Evolutionary conservation across 1,140 invertebrate genomes (phyloP).

Genomic region (Drosophila azteca): DNA sequence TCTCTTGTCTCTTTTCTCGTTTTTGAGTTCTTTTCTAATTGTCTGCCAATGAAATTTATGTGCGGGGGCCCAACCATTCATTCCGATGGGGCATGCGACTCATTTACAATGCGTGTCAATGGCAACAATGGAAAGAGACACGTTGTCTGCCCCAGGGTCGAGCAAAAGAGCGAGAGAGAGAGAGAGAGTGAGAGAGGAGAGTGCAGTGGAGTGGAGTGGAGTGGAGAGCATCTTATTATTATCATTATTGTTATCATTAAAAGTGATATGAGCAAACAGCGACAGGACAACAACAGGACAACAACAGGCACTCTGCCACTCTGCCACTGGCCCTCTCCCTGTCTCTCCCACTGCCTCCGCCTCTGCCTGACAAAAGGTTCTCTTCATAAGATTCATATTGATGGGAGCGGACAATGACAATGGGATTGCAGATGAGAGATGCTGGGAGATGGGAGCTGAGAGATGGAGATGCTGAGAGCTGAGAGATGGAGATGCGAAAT

Average conservation of each 20-base stretch:
- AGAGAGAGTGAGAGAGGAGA: too few relatives aligned
- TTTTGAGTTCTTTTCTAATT: conserved; percentile 43
- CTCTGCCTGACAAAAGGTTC: conserved; percentile 1
- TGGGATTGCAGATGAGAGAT: not conserved
- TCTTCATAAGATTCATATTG: conserved; percentile 20
- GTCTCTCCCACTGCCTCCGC: not conserved
- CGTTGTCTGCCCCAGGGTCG: not conserved
- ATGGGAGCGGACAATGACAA: conserved; percentile 12
- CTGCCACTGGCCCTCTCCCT: not conserved
- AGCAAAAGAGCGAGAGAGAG: not conserved
- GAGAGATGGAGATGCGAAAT: conserved; percentile 3
- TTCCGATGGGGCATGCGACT: conserved; percentile 49
- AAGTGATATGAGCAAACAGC: conserved; percentile 28
- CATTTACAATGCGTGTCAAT: conserved; percentile 68
- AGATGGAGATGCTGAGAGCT: too few relatives aligned
- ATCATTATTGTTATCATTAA: conserved; percentile 51
- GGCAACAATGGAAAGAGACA: conserved; percentile 26
- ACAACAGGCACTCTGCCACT: not conserved
- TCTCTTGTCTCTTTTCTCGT: too few relatives aligned
- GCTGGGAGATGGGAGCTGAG: too few relatives aligned
- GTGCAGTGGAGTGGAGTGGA: too few relatives aligned
- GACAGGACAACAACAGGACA: conserved; percentile 1
- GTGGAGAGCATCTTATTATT: conserved; percentile 22
- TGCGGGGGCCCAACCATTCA: conserved; percentile 19
- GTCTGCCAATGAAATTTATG: conserved; percentile 61